phyloP scores from a whole-genome alignment of 2,888 invertebrate genomes.

The Conistra vaccinii region DNA sequence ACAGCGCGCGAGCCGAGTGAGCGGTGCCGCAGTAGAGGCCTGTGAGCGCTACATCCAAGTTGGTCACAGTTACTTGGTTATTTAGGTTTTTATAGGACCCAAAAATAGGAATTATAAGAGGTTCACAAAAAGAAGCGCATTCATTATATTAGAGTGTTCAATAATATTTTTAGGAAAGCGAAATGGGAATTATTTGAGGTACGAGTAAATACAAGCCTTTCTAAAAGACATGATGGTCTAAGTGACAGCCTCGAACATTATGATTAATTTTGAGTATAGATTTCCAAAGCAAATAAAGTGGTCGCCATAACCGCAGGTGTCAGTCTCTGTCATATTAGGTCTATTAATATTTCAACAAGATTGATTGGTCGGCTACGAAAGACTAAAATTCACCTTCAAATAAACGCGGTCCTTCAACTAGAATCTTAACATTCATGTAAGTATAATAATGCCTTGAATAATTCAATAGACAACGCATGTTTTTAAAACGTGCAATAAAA shows the following conservation, averaged over 20 bases:
- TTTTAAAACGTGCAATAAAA: constrained; percentile 16
- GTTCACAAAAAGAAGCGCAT: neutral
- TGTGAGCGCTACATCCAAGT: neutral
- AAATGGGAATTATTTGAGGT: neutral
- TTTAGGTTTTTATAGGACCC: neutral
- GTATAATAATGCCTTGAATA: constrained; percentile 34
- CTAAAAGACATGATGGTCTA: neutral
- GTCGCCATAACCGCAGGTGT: constrained; percentile 42
- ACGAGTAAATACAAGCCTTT: neutral
- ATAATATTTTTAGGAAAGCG: neutral
- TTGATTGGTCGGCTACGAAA: constrained; percentile 32
- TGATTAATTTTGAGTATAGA: constrained; percentile 30
- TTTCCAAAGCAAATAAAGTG: constrained; percentile 32
- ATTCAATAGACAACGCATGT: constrained; percentile 37
- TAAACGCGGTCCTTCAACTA: constrained; percentile 14
- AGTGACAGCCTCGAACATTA: constrained; percentile 5
- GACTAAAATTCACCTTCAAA: constrained; percentile 25
- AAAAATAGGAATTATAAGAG: neutral
- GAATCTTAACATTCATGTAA: constrained; percentile 26
- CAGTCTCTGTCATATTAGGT: constrained; percentile 39
- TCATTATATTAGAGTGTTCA: no score
- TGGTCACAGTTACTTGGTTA: no score
- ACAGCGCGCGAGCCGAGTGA: neutral
- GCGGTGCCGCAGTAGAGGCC: neutral
- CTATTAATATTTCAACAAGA: constrained; percentile 56